phyloP scores from a whole-genome alignment of 64 coral and sea anemone genomes.

The Catalaphyllia jardinei region DNA sequence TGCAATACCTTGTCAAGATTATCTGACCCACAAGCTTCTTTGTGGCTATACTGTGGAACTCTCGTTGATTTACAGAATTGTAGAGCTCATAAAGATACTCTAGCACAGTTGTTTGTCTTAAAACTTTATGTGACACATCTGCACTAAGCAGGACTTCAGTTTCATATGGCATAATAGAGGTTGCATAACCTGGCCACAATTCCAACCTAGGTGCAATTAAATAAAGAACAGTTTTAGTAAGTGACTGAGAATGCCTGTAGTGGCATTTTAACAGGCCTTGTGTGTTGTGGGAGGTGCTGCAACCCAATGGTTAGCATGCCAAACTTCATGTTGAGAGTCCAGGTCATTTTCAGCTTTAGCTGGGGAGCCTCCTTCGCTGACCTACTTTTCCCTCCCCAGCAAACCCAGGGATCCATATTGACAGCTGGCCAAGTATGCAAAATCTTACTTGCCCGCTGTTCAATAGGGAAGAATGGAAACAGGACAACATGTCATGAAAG shows the following conservation, averaged over 20 bases:
- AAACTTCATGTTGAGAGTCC: too few species aligned
- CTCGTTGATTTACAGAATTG: not conserved
- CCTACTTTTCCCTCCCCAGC: too few species aligned
- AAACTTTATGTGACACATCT: conserved; percentile 95
- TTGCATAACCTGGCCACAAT: conserved; percentile 91
- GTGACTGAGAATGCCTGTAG: not conserved
- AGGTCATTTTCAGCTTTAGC: too few species aligned
- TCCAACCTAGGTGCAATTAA: conserved; percentile 67
- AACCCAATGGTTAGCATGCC: too few species aligned
- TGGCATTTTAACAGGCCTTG: not conserved
- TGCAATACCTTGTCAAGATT: conserved; percentile 77
- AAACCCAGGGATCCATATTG: too few species aligned
- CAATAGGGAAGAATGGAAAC: too few species aligned
- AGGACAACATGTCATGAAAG: too few species aligned
- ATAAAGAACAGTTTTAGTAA: not conserved
- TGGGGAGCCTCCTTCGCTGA: too few species aligned
- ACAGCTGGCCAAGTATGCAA: too few species aligned
- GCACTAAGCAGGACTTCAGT: conserved; percentile 61
- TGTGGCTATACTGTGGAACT: conserved; percentile 74
- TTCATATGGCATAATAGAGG: conserved; percentile 92
- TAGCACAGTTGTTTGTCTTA: conserved; percentile 82
- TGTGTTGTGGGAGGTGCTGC: too few species aligned
- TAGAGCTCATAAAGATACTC: conserved; percentile 81
- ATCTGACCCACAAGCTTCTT: conserved; percentile 96
- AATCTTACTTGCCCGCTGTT: too few species aligned